Evolutionary conservation across 2,888 invertebrate genomes (phyloP).

Genomic region (Notodonta ziczac): DNA sequence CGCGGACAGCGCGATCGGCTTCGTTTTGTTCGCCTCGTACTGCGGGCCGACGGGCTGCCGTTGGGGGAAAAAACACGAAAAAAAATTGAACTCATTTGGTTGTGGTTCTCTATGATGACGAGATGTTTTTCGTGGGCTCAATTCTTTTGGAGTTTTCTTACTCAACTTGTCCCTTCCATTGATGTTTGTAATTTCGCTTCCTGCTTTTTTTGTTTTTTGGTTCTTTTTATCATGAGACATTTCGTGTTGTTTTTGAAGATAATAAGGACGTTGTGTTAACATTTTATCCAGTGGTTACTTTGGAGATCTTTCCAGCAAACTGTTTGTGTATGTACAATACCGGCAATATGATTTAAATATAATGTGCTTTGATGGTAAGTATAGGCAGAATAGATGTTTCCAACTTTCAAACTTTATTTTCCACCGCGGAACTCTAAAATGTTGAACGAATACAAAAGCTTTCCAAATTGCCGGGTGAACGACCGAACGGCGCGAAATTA

Average conservation of each 20-base stretch:
- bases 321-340: not conserved
- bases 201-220: too few species aligned
- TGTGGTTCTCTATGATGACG: not conserved
- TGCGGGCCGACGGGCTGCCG: conserved; percentile 8
- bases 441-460: conserved; percentile 23
- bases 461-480: conserved; percentile 22
- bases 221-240: too few species aligned
- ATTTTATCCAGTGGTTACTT: not conserved
- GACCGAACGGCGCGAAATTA: conserved; percentile 4
- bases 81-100: conserved; percentile 22
- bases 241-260: too few species aligned
- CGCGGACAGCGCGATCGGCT: conserved; percentile 35
- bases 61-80: conserved; percentile 17
- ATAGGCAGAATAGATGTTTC: too few species aligned
- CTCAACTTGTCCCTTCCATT: too few species aligned
- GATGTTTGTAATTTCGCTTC: too few species aligned
- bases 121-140: not conserved
- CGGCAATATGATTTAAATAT: too few species aligned
- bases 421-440: conserved; percentile 23
- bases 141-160: too few species aligned
- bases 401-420: not conserved
- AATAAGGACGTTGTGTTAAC: too few species aligned
- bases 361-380: too few species aligned
- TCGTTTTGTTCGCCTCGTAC: conserved; percentile 48
- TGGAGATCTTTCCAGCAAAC: conserved; percentile 17